Evolutionary conservation across 2,113 vertebrate genomes (phyloP).

Genomic region (Brienomyrus longianalis): DNA sequence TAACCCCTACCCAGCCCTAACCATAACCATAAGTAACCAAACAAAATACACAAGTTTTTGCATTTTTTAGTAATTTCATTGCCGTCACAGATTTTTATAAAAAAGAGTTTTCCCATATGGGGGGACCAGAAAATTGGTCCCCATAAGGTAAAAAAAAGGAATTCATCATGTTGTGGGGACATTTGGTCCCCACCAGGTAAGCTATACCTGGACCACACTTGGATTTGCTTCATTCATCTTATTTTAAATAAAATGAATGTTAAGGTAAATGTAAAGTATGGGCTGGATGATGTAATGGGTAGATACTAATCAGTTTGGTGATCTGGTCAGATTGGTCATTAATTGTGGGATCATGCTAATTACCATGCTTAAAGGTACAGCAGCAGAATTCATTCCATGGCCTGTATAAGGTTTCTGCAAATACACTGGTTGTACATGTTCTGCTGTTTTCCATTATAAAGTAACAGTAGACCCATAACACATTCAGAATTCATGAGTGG

Average conservation of each 20-base stretch:
- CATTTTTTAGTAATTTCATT: too few species aligned
- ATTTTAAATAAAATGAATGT: neutral
- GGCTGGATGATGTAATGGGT: neutral
- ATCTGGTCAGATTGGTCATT: neutral
- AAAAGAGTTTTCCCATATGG: too few species aligned
- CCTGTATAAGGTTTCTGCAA: neutral
- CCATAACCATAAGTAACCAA: too few species aligned
- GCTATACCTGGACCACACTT: too few species aligned
- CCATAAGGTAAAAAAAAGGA: too few species aligned
- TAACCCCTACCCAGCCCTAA: too few species aligned
- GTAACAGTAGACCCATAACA: neutral
- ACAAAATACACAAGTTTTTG: too few species aligned
- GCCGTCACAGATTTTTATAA: too few species aligned
- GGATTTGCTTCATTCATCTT: neutral
- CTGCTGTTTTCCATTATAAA: neutral
- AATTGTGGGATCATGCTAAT: neutral
- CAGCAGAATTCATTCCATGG: neutral
- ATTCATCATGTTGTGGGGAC: too few species aligned
- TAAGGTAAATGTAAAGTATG: neutral
- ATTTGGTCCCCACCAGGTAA: too few species aligned
- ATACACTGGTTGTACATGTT: neutral
- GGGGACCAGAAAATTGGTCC: too few species aligned
- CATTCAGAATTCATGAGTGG: neutral
- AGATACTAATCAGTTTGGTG: neutral
- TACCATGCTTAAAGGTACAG: neutral